Conservation (phyloP, 2,888 invertebrate genomes). For the Amphipyra berbera region DNA sequence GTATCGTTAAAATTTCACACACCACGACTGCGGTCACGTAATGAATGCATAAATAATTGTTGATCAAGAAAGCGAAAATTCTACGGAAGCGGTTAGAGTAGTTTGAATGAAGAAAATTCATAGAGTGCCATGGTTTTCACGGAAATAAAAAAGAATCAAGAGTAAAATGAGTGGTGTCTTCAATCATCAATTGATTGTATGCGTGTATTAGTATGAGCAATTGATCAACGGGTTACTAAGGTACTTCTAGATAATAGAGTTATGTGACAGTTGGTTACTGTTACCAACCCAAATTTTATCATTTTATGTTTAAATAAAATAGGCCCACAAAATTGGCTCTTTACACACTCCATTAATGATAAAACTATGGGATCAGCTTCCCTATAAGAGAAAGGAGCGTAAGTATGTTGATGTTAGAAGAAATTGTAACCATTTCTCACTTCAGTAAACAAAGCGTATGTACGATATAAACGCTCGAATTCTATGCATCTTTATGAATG, state of each 20-base stretch:
- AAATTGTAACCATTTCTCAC: conserved; percentile 42
- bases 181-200: too few species aligned
- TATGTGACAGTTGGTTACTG: conserved; percentile 2
- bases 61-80: conserved; percentile 66
- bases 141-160: conserved; percentile 8
- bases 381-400: conserved; percentile 25
- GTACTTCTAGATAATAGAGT: conserved; percentile 2
- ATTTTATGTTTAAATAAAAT: too few species aligned
- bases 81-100: conserved; percentile 47
- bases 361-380: not conserved
- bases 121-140: conserved; percentile 12
- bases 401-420: conserved; percentile 21
- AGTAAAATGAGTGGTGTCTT: not conserved
- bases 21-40: conserved; percentile 44
- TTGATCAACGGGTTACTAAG: not conserved
- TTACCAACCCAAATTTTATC: too few species aligned
- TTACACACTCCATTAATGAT: not conserved
- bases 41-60: conserved; percentile 63
- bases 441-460: conserved; percentile 50
- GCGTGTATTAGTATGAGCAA: not conserved
- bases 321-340: not conserved
- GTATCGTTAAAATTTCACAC: conserved; percentile 47
- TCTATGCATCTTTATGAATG: conserved; percentile 59
- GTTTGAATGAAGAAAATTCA: conserved; percentile 48
- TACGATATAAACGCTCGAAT: conserved; percentile 50